Evolutionary conservation across 2,113 vertebrate genomes (phyloP).

Genomic region (Podiceps cristatus): DNA sequence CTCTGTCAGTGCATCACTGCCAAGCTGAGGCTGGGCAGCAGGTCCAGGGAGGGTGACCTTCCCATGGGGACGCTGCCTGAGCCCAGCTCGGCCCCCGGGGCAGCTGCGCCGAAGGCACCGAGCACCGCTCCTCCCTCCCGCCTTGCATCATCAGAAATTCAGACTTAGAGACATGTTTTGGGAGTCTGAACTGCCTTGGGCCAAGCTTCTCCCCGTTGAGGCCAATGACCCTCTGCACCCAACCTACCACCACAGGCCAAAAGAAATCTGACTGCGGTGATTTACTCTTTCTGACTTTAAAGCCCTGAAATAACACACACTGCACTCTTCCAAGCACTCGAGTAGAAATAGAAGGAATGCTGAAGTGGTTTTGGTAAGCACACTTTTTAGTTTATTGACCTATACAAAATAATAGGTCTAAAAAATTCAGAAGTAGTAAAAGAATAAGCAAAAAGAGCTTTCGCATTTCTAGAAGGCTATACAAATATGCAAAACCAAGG

Average conservation of each 20-base stretch:
- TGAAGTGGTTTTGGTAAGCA: slow-evolving; percentile 66
- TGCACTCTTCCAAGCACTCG: background rate
- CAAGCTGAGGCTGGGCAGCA: background rate
- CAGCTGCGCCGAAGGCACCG: background rate
- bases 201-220: fast-evolving
- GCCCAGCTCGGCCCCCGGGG: background rate
- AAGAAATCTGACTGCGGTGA: background rate
- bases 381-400: slow-evolving; percentile 82
- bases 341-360: slow-evolving; percentile 42
- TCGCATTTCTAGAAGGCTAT: slow-evolving; percentile 76
- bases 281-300: background rate
- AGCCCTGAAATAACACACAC: background rate
- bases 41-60: background rate
- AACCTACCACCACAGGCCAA: background rate
- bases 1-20: background rate
- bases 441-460: slow-evolving; percentile 80
- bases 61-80: fast-evolving
- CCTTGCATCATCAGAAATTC: background rate
- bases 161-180: background rate
- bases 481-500: slow-evolving; percentile 83
- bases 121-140: background rate
- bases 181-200: background rate
- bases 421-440: slow-evolving; percentile 79
- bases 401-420: slow-evolving; percentile 83
- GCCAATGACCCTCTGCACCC: background rate